phyloP scores from a whole-genome alignment of 35 echinoderm and acorn worm species.

The Acanthaster planci region DNA sequence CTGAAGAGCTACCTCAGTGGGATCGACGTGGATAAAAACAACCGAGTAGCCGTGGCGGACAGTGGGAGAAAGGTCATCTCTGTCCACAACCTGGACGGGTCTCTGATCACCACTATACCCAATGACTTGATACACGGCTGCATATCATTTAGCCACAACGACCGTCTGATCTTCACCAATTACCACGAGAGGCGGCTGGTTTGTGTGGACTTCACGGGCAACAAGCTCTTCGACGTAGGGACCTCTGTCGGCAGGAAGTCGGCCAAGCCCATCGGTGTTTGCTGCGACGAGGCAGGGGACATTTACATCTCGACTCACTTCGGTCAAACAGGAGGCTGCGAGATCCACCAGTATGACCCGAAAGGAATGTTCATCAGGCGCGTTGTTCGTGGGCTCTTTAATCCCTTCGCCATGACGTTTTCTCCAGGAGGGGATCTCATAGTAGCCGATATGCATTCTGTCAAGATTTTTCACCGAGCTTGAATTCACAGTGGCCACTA shows the following conservation, averaged over 20 bases:
- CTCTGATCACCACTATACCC: background rate
- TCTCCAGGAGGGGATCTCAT: too few relatives aligned
- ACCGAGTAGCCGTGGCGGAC: constrained; percentile 10
- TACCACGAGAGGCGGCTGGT: background rate
- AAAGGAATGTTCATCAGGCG: background rate
- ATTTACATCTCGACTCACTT: background rate
- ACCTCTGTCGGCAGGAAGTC: background rate
- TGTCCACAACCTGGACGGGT: constrained; percentile 10
- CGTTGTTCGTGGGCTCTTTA: background rate
- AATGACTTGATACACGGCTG: background rate
- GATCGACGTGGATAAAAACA: background rate
- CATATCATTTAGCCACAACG: background rate
- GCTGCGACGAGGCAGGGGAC: constrained; percentile 8
- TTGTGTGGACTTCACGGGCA: background rate
- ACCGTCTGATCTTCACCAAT: background rate
- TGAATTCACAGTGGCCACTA: too few relatives aligned
- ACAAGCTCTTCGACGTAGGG: background rate
- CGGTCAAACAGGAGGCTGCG: background rate
- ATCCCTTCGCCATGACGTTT: too few relatives aligned
- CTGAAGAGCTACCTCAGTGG: background rate
- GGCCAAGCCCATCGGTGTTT: background rate
- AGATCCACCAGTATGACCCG: background rate
- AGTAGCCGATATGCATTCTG: too few relatives aligned
- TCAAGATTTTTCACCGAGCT: too few relatives aligned
- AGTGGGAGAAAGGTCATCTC: background rate